Evolutionary conservation across 2,888 invertebrate genomes (phyloP).

Genomic region (Chirona hameri): DNA sequence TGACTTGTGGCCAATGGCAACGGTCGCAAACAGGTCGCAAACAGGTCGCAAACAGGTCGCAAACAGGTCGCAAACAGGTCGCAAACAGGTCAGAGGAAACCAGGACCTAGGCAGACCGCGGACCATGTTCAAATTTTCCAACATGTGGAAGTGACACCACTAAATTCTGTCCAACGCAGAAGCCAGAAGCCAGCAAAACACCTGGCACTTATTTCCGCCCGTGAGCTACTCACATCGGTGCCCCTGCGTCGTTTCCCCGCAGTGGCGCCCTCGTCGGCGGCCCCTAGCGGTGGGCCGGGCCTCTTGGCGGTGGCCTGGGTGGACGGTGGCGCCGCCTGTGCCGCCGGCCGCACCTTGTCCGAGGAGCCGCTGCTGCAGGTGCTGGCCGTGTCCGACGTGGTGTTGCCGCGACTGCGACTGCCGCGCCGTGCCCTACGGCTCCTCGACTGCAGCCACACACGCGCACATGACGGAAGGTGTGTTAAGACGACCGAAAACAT

Average conservation of each 20-base stretch:
- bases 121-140: no score
- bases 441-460: slow-evolving; percentile 30
- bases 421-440: slow-evolving; percentile 34
- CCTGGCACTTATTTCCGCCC: no score
- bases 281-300: neutral
- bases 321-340: slow-evolving; percentile 33
- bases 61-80: no score
- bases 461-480: slow-evolving; percentile 12
- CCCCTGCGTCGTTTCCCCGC: neutral
- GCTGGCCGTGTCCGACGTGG: slow-evolving; percentile 36
- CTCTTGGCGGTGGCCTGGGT: slow-evolving; percentile 35
- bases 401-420: slow-evolving; percentile 37
- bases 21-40: no score
- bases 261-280: neutral
- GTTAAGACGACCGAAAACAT: no score
- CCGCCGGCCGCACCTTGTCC: slow-evolving; percentile 33
- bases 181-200: no score
- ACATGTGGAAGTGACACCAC: no score
- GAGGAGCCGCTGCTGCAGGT: slow-evolving; percentile 38
- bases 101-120: no score
- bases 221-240: neutral
- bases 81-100: no score
- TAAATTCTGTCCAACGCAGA: no score
- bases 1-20: no score
- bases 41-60: no score